phyloP scores from a whole-genome alignment of 92 coral and sea anemone species.

The Plumapathes pennacea region DNA sequence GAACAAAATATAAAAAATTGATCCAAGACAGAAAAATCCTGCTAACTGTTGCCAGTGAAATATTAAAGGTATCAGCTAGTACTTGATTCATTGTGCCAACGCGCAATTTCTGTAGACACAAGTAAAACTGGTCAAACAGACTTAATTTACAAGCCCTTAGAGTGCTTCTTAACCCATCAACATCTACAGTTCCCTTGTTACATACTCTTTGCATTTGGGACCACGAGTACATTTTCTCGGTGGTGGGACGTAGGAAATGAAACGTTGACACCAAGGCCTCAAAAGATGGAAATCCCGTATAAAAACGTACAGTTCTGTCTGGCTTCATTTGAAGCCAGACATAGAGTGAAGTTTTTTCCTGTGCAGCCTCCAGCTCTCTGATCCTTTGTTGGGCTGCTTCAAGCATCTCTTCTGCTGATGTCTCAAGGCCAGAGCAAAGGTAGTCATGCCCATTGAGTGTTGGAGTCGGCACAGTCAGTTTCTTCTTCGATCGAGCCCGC shows the following conservation, averaged over 20 bases:
- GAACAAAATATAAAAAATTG: slow-evolving; percentile 40
- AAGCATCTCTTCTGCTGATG: slow-evolving; percentile 29
- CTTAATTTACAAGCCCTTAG: slow-evolving; percentile 18
- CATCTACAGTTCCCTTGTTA: slow-evolving; percentile 6
- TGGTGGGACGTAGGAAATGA: slow-evolving; percentile 15
- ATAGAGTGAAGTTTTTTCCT: slow-evolving; percentile 10
- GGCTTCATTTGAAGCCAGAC: slow-evolving; percentile 4
- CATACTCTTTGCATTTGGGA: slow-evolving; percentile 3
- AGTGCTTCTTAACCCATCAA: background rate
- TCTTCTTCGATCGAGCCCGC: slow-evolving; percentile 4
- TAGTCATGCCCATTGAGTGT: slow-evolving; percentile 6
- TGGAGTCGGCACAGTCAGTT: slow-evolving; percentile 4
- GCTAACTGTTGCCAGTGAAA: slow-evolving; percentile 27
- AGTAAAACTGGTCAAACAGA: slow-evolving; percentile 44
- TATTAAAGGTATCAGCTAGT: slow-evolving; percentile 22
- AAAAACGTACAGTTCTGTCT: slow-evolving; percentile 5
- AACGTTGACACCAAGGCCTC: slow-evolving; percentile 6
- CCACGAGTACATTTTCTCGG: slow-evolving; percentile 40
- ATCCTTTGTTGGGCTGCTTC: slow-evolving; percentile 43
- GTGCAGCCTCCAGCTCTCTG: slow-evolving; percentile 5
- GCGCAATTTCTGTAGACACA: slow-evolving; percentile 23
- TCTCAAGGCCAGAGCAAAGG: slow-evolving; percentile 7
- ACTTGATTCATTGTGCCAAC: slow-evolving; percentile 42
- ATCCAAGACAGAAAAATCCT: slow-evolving; percentile 39
- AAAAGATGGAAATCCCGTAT: slow-evolving; percentile 36